Conservation (phyloP, 2,888 invertebrate species). For the Polietes domitor region DNA sequence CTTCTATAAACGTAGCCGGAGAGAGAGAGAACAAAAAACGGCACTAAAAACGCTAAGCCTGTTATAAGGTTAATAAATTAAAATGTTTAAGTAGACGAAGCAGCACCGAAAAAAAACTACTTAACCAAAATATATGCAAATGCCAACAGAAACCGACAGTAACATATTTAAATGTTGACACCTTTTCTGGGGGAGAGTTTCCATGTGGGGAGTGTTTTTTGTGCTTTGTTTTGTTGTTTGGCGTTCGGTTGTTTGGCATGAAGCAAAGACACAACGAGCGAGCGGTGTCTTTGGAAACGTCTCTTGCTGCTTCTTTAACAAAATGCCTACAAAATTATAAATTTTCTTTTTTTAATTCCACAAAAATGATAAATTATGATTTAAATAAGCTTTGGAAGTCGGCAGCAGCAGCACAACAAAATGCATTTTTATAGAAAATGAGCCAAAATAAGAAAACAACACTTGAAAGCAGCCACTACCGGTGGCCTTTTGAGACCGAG, state of each 20-base stretch:
- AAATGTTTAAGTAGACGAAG: slow-evolving; percentile 63
- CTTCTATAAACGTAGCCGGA: neutral
- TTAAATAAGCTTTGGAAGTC: slow-evolving; percentile 69
- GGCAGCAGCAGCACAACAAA: neutral
- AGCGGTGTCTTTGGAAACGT: slow-evolving; percentile 17
- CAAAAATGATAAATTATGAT: slow-evolving; percentile 71
- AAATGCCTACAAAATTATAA: slow-evolving; percentile 7
- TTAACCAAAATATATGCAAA: slow-evolving; percentile 27
- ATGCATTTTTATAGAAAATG: slow-evolving; percentile 22
- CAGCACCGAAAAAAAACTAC: neutral
- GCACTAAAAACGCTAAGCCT: slow-evolving; percentile 60
- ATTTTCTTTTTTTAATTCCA: slow-evolving; percentile 56
- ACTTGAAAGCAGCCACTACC: neutral
- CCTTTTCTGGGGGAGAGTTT: slow-evolving; percentile 47
- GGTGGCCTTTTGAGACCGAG: neutral
- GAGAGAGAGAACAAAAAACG: slow-evolving; percentile 13
- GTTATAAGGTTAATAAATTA: slow-evolving; percentile 64
- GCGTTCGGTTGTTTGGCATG: too few species aligned
- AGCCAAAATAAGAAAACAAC: neutral
- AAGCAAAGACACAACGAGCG: neutral
- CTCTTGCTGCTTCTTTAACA: neutral
- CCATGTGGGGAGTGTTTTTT: slow-evolving; percentile 3
- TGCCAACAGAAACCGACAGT: neutral
- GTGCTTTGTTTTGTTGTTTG: neutral
- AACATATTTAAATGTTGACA: slow-evolving; percentile 63